phyloP scores from a whole-genome alignment of 1,140 invertebrate genomes.

The Drosophila tani region DNA sequence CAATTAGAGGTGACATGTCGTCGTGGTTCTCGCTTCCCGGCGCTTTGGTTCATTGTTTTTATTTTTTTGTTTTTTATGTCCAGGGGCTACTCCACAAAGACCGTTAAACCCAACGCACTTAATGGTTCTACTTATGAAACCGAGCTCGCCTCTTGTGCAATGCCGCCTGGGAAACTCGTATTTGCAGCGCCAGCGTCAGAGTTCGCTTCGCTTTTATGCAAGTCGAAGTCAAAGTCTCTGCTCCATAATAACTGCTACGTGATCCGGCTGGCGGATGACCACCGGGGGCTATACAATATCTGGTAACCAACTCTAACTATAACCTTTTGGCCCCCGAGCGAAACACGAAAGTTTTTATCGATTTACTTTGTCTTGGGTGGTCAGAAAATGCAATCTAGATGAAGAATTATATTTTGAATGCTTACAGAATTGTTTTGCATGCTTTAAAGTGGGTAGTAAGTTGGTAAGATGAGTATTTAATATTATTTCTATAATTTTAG shows the following conservation, averaged over 20 bases:
- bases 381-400: background rate
- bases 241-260: slow-evolving; percentile 38
- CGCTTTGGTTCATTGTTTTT: slow-evolving; percentile 34
- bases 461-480: background rate
- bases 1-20: slow-evolving; percentile 51
- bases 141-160: slow-evolving; percentile 39
- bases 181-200: slow-evolving; percentile 39
- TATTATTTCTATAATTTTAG: too few species aligned
- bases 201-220: slow-evolving; percentile 31
- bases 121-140: slow-evolving; percentile 70
- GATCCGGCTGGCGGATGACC: slow-evolving; percentile 28
- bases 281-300: slow-evolving; percentile 18
- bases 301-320: slow-evolving; percentile 6
- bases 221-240: slow-evolving; percentile 8
- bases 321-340: slow-evolving; percentile 7
- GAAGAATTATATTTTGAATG: background rate
- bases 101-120: slow-evolving; percentile 71
- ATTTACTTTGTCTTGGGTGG: background rate
- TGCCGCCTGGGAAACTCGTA: slow-evolving; percentile 36
- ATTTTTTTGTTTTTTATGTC: slow-evolving; percentile 26
- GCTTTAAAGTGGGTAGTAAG: background rate
- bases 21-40: slow-evolving; percentile 43
- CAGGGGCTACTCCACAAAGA: slow-evolving; percentile 31
- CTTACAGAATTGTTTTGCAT: background rate
- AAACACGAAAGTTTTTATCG: slow-evolving; percentile 19